These are phyloP conservation scores for Malacosoma neustria DNA, from an alignment of 2,888 invertebrate species.

Conservation along the genomic window DNA sequence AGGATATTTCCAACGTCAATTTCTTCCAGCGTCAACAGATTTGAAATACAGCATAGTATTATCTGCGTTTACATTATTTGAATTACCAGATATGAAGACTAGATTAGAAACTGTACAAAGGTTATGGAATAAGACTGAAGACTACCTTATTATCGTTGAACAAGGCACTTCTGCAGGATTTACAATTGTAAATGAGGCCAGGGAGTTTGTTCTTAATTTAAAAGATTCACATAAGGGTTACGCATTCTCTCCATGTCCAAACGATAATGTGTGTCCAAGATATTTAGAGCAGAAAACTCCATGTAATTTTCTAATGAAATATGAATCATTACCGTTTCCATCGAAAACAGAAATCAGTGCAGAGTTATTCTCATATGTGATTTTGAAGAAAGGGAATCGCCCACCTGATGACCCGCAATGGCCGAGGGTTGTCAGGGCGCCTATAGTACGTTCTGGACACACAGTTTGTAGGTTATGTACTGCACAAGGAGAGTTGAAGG, in stretches of 20 bases:
- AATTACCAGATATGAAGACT: constrained; percentile 79
- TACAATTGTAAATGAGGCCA: constrained; percentile 86
- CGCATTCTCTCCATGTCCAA: constrained; percentile 91
- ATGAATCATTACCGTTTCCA: constrained; percentile 72
- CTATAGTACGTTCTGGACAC: constrained; percentile 80
- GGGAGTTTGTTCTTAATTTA: constrained; percentile 83
- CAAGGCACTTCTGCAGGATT: constrained; percentile 89
- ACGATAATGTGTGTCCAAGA: constrained; percentile 86
- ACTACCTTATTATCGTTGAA: constrained; percentile 89
- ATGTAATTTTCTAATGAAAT: constrained; percentile 84
- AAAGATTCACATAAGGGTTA: constrained; percentile 58
- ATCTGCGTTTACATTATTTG: constrained; percentile 87
- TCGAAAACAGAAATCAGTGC: constrained; percentile 44
- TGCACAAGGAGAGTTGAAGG: constrained; percentile 80
- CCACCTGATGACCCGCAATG: constrained; percentile 74
- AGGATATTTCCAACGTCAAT: constrained; percentile 85
- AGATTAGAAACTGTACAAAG: constrained; percentile 82
- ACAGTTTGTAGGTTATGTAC: constrained; percentile 87
- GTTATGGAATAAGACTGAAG: constrained; percentile 90
- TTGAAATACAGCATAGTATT: constrained; percentile 86
- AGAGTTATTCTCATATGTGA: constrained; percentile 85
- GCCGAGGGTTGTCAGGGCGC: constrained; percentile 87
- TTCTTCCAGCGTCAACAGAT: constrained; percentile 79
- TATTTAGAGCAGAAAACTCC: constrained; percentile 78
- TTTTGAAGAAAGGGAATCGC: constrained; percentile 83